These are phyloP conservation scores for Sebastes nivosus DNA, from an alignment of 2,797 vertebrate genomes.

Conservation along the genomic window DNA sequence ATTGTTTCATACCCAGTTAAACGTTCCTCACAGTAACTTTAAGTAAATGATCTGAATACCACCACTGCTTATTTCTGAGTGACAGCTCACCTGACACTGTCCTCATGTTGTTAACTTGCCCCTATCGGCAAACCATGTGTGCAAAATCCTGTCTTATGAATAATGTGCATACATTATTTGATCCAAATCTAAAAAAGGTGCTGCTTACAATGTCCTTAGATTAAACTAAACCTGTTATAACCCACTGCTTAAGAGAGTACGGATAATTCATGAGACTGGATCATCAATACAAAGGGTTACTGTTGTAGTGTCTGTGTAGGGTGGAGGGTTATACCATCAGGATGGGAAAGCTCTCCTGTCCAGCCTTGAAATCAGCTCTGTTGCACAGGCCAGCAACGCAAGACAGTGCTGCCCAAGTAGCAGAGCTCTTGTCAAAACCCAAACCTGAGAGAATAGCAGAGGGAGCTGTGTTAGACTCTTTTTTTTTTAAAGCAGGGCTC, in stretches of 20 bases:
- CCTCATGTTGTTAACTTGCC: slow-evolving; percentile 30
- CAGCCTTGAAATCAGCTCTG: slow-evolving; percentile 89
- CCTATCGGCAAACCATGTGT: slow-evolving; percentile 20
- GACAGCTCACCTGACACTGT: slow-evolving; percentile 9
- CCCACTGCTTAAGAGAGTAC: neutral
- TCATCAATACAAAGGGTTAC: neutral
- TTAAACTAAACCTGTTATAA: slow-evolving; percentile 27
- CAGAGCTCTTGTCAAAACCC: slow-evolving; percentile 91
- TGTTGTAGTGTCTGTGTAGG: slow-evolving; percentile 16
- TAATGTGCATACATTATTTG: slow-evolving; percentile 54
- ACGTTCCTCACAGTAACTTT: neutral
- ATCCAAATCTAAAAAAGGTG: slow-evolving; percentile 18
- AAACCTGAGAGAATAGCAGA: slow-evolving; percentile 77
- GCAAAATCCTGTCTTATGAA: slow-evolving; percentile 55
- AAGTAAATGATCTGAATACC: neutral
- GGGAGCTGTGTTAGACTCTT: slow-evolving; percentile 28
- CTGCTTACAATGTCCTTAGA: slow-evolving; percentile 22
- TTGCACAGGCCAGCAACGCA: slow-evolving; percentile 91
- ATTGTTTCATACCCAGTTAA: neutral
- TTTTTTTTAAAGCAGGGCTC: slow-evolving; percentile 24
- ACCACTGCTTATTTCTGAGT: neutral
- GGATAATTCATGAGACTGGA: slow-evolving; percentile 30
- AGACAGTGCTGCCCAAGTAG: slow-evolving; percentile 89
- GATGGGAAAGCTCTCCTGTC: slow-evolving; percentile 85
- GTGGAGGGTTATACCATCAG: slow-evolving; percentile 82